A percentile compares a stretch with the other conserved stretches of the same genome.
Evolutionary conservation across 2,797 vertebrate species (phyloP).

Genomic region (Salmo trutta): DNA sequence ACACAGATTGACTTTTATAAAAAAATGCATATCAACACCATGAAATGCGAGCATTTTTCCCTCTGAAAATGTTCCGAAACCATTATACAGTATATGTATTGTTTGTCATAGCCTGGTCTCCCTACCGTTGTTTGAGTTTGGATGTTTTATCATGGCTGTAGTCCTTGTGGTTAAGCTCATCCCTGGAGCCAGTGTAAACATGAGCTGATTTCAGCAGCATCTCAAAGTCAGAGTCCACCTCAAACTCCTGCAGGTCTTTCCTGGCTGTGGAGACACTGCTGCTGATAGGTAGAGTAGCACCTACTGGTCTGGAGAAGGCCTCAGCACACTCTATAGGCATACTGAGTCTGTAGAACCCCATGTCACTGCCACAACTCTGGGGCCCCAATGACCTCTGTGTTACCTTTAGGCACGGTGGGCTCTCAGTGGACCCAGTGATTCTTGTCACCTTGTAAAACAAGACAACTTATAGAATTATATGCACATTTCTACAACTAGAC

Average conservation of each 20-base stretch:
- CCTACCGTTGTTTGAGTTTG: constrained; percentile 89
- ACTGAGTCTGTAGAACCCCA: constrained; percentile 91
- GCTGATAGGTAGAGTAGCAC: constrained; percentile 72
- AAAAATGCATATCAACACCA: not conserved
- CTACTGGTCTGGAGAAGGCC: constrained; percentile 77
- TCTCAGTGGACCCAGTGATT: constrained; percentile 81
- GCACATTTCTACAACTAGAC: not conserved
- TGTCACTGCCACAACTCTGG: constrained; percentile 78
- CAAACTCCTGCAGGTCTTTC: constrained; percentile 87
- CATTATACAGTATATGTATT: not conserved
- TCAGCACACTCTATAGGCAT: constrained; percentile 89
- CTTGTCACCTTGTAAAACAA: constrained; percentile 79
- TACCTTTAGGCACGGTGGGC: constrained; percentile 86
- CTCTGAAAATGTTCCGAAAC: not conserved
- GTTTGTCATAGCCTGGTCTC: constrained; percentile 11
- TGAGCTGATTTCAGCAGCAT: constrained; percentile 92
- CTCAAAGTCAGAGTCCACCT: constrained; percentile 92
- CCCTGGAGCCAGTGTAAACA: constrained; percentile 82
- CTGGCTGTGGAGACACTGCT: constrained; percentile 75
- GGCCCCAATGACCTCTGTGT: constrained; percentile 83
- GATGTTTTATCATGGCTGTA: constrained; percentile 92
- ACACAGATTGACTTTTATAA: not conserved
- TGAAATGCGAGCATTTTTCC: too few relatives aligned
- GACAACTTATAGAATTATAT: not conserved
- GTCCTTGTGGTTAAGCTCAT: constrained; percentile 93